Base-by-base conservation (phyloP, 2,888 invertebrate species). In the Zaprionus obscuricornis region DNA sequence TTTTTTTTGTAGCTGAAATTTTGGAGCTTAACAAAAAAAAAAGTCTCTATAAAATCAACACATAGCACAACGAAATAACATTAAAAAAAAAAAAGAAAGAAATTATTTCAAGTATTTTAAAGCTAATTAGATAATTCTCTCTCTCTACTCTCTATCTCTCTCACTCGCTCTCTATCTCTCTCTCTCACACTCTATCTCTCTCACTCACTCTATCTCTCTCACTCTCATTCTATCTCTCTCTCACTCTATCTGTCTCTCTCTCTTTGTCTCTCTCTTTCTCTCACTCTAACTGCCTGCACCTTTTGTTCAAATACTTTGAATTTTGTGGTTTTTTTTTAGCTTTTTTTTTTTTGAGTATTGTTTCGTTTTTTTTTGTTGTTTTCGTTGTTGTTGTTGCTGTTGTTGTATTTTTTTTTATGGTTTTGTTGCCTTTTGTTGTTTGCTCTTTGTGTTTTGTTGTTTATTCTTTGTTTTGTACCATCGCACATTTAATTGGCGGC, bases 401-500 rank as follows among this genome's bases (percentile, higher is more conserved):
- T 43, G 27, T 11, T 42, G 11, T 45, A 20, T 31, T 51, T 24
- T 46, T n/a, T n/a, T n/a, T n/a, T n/a, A n/a, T n/a, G n/a, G n/a
- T n/a, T 34, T 0, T 11, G 18, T 17, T n/a, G n/a, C n/a, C n/a
- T 47, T 46, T 56, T 47, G 46, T 39, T 46, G 17, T 56, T 46
- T 39, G 43, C 42, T 40, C 22, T 31, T 51, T 56, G 16, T 39
- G 14, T 10, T 22, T 6, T 31, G 20, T 7, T 36, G 20, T 17
- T n/a, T 33, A 7, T 36, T 20, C 31, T 46, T 16, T 4, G 17
- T 8, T 10, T 29, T 33, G 22, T 42, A 17, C 46, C 34, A 45
- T 39, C 26, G 34, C 47, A 71, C 59, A 57, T 73, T 72, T 75
- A 73, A 73, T 73, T 75, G 73, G 52, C 43, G 36, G 57, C 52